phyloP scores from a whole-genome alignment of 2,113 vertebrate species.

The Calyptomena viridis region DNA sequence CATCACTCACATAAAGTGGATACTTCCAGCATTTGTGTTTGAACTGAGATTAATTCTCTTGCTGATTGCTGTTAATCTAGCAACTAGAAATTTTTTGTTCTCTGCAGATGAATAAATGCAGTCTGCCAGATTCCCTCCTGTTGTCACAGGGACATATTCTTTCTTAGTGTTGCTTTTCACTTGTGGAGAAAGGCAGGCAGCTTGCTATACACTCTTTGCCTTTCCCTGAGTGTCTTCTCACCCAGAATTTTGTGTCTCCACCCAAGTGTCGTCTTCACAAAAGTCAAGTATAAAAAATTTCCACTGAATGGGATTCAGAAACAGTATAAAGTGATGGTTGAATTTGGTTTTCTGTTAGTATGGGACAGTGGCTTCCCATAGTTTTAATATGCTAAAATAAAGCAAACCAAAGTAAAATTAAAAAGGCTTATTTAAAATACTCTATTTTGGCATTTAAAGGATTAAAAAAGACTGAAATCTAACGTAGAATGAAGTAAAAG shows the following conservation, averaged over 20 bases:
- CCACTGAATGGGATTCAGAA: not conserved
- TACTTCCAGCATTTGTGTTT: not conserved
- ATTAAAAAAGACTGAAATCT: not conserved
- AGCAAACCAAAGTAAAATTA: not conserved
- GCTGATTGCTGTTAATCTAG: conserved; percentile 43
- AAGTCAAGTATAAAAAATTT: not conserved
- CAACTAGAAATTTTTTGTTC: conserved; percentile 12
- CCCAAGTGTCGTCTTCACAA: not conserved
- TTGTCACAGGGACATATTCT: not conserved
- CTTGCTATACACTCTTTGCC: not conserved
- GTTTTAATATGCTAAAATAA: not conserved
- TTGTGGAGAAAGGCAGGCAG: not conserved
- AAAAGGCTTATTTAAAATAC: not conserved
- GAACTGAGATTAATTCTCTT: conserved; percentile 28
- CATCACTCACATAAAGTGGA: conserved; percentile 23
- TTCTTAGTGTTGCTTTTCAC: not conserved
- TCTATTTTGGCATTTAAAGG: not conserved
- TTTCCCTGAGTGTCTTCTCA: not conserved
- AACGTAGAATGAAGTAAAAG: conserved; percentile 7
- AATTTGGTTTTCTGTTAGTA: not conserved
- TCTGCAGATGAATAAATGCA: conserved; percentile 28
- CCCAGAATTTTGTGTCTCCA: not conserved
- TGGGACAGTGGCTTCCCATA: not conserved
- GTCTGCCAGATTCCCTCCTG: conserved; percentile 14
- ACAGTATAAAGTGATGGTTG: not conserved